Base-by-base conservation (phyloP, 2,888 invertebrate genomes). In the Athrips mouffetella region DNA sequence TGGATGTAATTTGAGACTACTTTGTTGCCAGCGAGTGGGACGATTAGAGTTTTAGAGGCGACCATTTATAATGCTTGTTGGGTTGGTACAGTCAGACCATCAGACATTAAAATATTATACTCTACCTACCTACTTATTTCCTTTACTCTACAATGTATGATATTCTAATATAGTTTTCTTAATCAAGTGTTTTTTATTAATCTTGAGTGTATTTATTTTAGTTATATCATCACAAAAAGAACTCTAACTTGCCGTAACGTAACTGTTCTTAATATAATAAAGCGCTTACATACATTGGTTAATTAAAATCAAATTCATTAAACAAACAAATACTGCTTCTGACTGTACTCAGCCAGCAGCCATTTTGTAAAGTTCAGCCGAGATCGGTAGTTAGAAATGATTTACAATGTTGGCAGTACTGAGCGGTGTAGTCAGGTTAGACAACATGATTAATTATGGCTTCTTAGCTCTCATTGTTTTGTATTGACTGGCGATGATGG, bases 1-100 rank as follows among this genome's bases (percentile, higher is more conserved):
- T 88, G 87, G 84, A 76, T 85, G 87, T 88, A 87, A 87, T 87
- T 82, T 79, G 83, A 84, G 76, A 73, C 69, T 75, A 81, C 79
- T 83, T 86, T 82, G 85, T 80, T 79, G 79, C 76, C 63, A 65
- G 72, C 69, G 72, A 68, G 71, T 76, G 69, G 72, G 66, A 72
- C 74, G 76, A 76, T 75, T 80, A 80, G 69, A 68, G 70, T 72
- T 75, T 72, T 74, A 73, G 76, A 76, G 73, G 67, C 67, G 73
- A 75, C 72, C 71, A 78, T 80, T 80, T 79, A 73, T 72, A 70
- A 71, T 71, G 69, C 68, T 68, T 65, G 70, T 72, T 68, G 67
- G 63, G 76, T 75, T 76, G 70, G 79, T 75, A 68, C 65, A 31
- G 44, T 44, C 31, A 13, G 21, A 11, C 30, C 54, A 59, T 62